Evolutionary conservation across 2,113 vertebrate genomes (phyloP).

Genomic region (Nothobranchius furzeri): DNA sequence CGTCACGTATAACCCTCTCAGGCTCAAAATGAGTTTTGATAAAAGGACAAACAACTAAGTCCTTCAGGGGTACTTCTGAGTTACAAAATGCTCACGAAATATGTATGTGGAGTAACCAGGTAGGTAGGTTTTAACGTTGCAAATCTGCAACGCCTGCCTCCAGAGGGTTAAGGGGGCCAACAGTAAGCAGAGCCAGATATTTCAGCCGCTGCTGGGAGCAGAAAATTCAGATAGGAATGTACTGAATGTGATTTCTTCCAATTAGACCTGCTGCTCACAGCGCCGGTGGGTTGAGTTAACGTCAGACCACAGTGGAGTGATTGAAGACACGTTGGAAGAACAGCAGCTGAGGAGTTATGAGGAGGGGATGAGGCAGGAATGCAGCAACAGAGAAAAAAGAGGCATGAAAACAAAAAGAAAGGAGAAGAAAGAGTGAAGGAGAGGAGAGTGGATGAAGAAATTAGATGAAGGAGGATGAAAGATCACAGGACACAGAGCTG

Average conservation of each 20-base stretch:
- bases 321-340: constrained; percentile 32
- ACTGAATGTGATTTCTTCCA: constrained; percentile 44
- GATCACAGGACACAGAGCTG: constrained; percentile 66
- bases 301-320: constrained; percentile 38
- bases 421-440: constrained; percentile 5
- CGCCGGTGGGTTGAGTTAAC: constrained; percentile 40
- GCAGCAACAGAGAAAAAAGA: not conserved
- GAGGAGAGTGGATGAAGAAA: constrained; percentile 23
- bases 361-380: constrained; percentile 30
- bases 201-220: constrained; percentile 1
- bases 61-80: too few relatives aligned
- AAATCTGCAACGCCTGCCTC: too few relatives aligned
- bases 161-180: not conserved
- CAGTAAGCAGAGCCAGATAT: constrained; percentile 25
- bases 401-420: not conserved
- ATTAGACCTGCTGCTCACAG: constrained; percentile 29
- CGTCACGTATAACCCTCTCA: not conserved
- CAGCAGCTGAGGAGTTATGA: constrained; percentile 12
- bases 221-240: constrained; percentile 45
- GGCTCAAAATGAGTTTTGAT: too few relatives aligned
- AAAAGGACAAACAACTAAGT: too few relatives aligned
- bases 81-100: too few relatives aligned
- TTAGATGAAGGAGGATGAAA: constrained; percentile 32
- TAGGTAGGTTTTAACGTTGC: too few relatives aligned
- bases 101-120: too few relatives aligned